Percentiles rank a stretch among this genome's conserved stretches.
phyloP scores from a whole-genome alignment of 2,113 vertebrate genomes.

The Hippocampus comes region DNA sequence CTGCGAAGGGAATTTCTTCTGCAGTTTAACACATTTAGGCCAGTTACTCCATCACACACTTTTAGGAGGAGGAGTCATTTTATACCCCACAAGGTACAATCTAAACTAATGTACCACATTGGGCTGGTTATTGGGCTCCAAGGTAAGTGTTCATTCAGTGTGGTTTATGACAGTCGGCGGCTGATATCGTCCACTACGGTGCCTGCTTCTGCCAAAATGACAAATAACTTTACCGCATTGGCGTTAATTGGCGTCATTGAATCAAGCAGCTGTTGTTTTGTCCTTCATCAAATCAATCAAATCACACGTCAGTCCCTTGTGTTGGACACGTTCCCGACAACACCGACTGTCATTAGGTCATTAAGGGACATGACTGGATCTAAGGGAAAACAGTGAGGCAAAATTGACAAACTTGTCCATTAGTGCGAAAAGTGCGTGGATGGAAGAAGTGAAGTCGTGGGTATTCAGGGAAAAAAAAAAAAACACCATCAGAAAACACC shows the following conservation, averaged over 20 bases:
- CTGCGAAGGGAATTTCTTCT: not conserved
- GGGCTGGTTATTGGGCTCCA: not conserved
- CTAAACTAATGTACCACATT: not conserved
- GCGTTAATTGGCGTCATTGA: constrained; percentile 1
- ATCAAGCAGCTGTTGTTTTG: constrained; percentile 8
- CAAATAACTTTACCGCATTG: constrained; percentile 2
- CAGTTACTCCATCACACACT: not conserved
- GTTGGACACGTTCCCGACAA: not conserved
- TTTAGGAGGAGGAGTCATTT: not conserved
- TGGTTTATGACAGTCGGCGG: not conserved
- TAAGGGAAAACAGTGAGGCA: not conserved
- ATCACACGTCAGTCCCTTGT: not conserved
- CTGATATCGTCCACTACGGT: not conserved
- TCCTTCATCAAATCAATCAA: not conserved
- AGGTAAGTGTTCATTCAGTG: not conserved
- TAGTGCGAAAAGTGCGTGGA: not conserved
- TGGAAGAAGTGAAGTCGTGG: too few species aligned
- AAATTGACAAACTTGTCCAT: not conserved
- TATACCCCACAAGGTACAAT: not conserved
- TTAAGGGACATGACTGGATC: not conserved
- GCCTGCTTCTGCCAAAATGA: not conserved
- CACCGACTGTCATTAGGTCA: not conserved
- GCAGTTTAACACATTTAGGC: not conserved
- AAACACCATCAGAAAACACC: too few species aligned
- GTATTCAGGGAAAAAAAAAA: too few species aligned